Percentiles rank a stretch among this genome's conserved stretches.
phyloP scores from a whole-genome alignment of 1,140 invertebrate species.

The Eupristina koningsbergeri region DNA sequence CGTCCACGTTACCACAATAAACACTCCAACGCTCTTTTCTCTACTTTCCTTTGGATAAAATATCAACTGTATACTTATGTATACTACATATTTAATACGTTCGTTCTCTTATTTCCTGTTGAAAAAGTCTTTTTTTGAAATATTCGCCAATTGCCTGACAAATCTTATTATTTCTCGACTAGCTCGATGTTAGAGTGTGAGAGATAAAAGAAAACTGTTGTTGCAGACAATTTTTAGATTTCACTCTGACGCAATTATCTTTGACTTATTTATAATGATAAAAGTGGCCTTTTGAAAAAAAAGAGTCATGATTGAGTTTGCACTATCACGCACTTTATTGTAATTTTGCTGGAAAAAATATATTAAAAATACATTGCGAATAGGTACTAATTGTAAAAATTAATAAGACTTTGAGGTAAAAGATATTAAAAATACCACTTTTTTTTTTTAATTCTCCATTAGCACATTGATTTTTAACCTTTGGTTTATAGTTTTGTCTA shows the following conservation, averaged over 20 bases:
- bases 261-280: conserved; percentile 9
- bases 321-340: neutral
- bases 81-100: too few relatives aligned
- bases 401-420: neutral
- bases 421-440: neutral
- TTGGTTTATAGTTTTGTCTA: too few relatives aligned
- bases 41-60: neutral
- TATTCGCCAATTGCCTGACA: neutral
- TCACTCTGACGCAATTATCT: neutral
- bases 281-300: neutral
- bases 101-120: neutral
- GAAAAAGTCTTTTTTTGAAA: neutral
- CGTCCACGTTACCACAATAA: neutral
- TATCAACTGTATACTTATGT: neutral
- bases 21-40: too few relatives aligned
- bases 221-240: neutral
- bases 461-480: neutral
- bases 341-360: neutral
- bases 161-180: neutral
- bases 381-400: neutral
- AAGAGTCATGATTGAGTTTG: neutral
- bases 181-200: neutral
- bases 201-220: neutral
- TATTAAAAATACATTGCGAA: neutral
- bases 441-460: neutral